Evolutionary conservation across 1,140 invertebrate genomes (phyloP), one percentile per base, ranked within the genome.

Genomic region (Phymorhynchus buccinoides): DNA sequence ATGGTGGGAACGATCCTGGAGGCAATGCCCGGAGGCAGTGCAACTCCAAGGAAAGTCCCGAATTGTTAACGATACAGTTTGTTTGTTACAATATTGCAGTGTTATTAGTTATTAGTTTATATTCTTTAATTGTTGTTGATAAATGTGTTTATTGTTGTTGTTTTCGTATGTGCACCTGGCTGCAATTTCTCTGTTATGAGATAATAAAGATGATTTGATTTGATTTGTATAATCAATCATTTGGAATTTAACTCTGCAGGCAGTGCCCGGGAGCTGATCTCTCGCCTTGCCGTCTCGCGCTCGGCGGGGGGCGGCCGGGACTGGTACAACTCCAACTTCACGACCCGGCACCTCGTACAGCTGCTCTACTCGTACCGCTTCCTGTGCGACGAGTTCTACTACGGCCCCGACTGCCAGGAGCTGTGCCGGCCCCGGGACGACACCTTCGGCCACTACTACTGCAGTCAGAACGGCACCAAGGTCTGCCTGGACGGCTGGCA

Each of bases 381-480:
- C 32, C 48, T 87, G 0, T 93, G 92, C 85, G 88, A 90, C 39
- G 87, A 87, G 9, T 80, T 92, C 84, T 92, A 91, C 80, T 93
- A 90, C 86, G 92, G 92, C 14, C 35, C 84, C 9, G 87, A 85
- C 14, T 93, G 92, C 81, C 84, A 88, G 22, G 88, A 88, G 1
- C 77, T 89, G 73, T 93, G 92, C 75, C 84, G 88, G 35, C 88
- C 91, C 14, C 80, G 98, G 39, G 96, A 98, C 91, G 98, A 99
- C 94, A 95, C 94, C 86, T 98, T 98, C 92, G 98, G 98, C 0
- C 98, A 99, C 93, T 99, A 97, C 94, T 96, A 95, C 86, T 99
- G 98, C 94, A 95, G 96, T 27, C 86, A 86, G 14, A 95, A 95
- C 35, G 98, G 98, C 1, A 95, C 97, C 88, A 96, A 96, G 79